Evolutionary conservation across 2,888 invertebrate genomes (phyloP).

Genomic region (Thyatira batis): DNA sequence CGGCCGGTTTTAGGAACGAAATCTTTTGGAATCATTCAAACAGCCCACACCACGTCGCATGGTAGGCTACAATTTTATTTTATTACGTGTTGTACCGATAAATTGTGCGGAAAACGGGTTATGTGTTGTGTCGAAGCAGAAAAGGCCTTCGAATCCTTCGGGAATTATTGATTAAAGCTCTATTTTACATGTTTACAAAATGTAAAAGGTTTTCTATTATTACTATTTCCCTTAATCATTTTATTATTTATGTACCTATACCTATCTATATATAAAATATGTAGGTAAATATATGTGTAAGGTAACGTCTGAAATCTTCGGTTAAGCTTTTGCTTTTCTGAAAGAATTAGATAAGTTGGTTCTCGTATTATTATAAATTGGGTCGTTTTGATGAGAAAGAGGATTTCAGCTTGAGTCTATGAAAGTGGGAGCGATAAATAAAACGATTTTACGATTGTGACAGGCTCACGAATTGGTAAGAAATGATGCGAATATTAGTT

Average conservation of each 20-base stretch:
- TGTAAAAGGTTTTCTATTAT: too few species aligned
- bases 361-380: constrained; percentile 14
- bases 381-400: constrained; percentile 25
- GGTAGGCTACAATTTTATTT: constrained; percentile 34
- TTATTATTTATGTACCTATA: not conserved
- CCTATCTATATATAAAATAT: not conserved
- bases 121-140: constrained; percentile 17
- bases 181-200: not conserved
- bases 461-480: constrained; percentile 33
- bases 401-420: constrained; percentile 26
- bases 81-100: constrained; percentile 36
- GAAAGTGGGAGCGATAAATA: constrained; percentile 34
- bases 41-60: constrained; percentile 19
- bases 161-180: constrained; percentile 5
- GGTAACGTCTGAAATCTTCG: not conserved
- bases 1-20: constrained; percentile 28
- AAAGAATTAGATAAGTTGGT: not conserved
- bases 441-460: constrained; percentile 35
- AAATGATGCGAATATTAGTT: constrained; percentile 40
- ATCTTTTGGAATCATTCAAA: constrained; percentile 49
- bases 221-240: too few species aligned
- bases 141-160: constrained; percentile 15
- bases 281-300: not conserved
- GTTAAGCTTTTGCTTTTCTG: not conserved
- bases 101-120: constrained; percentile 26